A percentile compares a stretch with the other conserved stretches of the same genome.
Conservation (phyloP, 2,113 vertebrate genomes). For the Cryptotis parvus region DNA sequence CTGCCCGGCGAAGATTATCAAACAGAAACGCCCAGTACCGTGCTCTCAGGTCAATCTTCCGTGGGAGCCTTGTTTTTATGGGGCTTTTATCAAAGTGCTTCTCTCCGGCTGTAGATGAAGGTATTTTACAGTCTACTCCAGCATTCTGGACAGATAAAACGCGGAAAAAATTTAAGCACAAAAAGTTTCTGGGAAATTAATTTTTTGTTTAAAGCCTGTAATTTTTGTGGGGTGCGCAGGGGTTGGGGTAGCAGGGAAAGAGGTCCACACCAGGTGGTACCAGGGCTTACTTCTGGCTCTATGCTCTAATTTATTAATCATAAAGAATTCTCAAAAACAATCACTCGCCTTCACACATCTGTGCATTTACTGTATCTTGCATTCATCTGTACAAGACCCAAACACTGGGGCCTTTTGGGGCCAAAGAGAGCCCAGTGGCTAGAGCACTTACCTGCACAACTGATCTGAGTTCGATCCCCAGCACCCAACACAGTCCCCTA, state of each 20-base stretch:
- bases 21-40: constrained; percentile 99
- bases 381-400: not conserved
- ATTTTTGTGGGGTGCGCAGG: too few species aligned
- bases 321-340: not conserved
- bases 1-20: constrained; percentile 96
- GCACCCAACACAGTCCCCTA: too few species aligned
- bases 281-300: not conserved
- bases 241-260: too few species aligned
- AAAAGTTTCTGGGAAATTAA: not conserved
- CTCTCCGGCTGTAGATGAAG: constrained; percentile 88
- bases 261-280: too few species aligned
- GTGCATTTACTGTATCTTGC: not conserved
- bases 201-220: constrained; percentile 43
- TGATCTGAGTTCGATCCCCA: too few species aligned
- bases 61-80: constrained; percentile 93
- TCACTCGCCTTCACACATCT: not conserved
- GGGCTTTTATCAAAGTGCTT: constrained; percentile 97
- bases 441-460: too few species aligned
- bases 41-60: constrained; percentile 96
- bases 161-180: constrained; percentile 47
- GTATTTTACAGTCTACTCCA: constrained; percentile 90
- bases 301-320: too few species aligned
- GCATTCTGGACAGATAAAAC: constrained; percentile 86
- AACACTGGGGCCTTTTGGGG: not conserved
- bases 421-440: too few species aligned